phyloP scores from a whole-genome alignment of 2,113 vertebrate species.

The Amblyornis subalaris region DNA sequence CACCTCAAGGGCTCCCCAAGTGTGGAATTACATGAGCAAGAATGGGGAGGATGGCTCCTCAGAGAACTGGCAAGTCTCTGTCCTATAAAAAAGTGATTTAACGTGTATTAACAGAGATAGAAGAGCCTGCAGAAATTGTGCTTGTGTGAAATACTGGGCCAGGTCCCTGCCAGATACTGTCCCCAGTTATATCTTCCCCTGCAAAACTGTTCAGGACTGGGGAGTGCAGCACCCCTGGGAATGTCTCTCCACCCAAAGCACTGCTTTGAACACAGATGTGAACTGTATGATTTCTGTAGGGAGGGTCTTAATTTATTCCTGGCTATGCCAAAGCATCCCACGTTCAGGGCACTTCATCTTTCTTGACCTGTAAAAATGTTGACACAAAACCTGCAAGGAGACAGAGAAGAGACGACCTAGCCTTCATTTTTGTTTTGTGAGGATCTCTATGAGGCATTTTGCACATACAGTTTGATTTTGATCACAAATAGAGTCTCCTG shows the following conservation, averaged over 20 bases:
- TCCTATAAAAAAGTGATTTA: not conserved
- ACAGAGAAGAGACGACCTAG: not conserved
- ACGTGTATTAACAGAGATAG: not conserved
- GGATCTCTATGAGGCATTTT: not conserved
- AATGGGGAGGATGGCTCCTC: not conserved
- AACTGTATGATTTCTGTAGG: not conserved
- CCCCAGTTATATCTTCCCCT: not conserved
- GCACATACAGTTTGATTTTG: accelerated
- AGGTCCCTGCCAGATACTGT: not conserved
- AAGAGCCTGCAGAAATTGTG: not conserved
- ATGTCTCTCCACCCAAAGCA: not conserved
- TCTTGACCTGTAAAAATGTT: not conserved
- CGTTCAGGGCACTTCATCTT: not conserved
- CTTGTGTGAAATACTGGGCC: not conserved
- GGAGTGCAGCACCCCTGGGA: not conserved
- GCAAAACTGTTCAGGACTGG: not conserved
- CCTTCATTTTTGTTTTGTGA: not conserved
- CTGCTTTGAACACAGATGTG: not conserved
- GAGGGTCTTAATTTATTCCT: not conserved
- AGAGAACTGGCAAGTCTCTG: not conserved
- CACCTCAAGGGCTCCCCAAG: accelerated
- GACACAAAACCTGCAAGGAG: not conserved
- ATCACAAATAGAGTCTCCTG: not conserved
- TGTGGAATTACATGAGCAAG: not conserved
- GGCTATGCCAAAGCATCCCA: not conserved